Percentiles rank a stretch among this genome's conserved stretches.
phyloP scores from a whole-genome alignment of 2,797 vertebrate genomes.

The Sphaeramia orbicularis region DNA sequence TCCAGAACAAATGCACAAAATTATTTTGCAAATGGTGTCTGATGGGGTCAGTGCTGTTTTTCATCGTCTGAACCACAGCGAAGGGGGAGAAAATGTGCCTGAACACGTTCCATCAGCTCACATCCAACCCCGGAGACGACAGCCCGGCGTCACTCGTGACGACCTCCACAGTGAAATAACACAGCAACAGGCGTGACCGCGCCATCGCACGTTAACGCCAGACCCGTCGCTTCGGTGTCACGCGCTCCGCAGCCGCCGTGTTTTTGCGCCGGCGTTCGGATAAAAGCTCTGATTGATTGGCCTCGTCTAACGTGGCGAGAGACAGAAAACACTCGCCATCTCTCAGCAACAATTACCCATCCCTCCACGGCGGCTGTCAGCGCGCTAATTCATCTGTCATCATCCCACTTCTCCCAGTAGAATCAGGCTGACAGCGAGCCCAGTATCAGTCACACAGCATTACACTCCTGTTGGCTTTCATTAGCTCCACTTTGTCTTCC shows the following conservation, averaged over 20 bases:
- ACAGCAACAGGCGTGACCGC: slow-evolving; percentile 50
- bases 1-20: slow-evolving; percentile 3
- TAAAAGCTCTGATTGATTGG: slow-evolving; percentile 73
- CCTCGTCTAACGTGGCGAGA: slow-evolving; percentile 50
- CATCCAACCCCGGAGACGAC: neutral
- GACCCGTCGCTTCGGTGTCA: slow-evolving; percentile 5
- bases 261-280: slow-evolving; percentile 5
- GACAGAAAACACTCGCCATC: slow-evolving; percentile 68
- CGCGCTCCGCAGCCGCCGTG: neutral
- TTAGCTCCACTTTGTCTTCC: slow-evolving; percentile 67
- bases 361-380: slow-evolving; percentile 64
- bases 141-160: slow-evolving; percentile 29
- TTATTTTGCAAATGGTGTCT: slow-evolving; percentile 13
- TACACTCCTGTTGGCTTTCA: slow-evolving; percentile 68
- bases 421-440: slow-evolving; percentile 68
- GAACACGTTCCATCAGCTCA: slow-evolving; percentile 13
- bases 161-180: slow-evolving; percentile 28
- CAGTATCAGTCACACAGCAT: slow-evolving; percentile 77
- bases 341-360: slow-evolving; percentile 72
- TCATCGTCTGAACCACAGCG: neutral
- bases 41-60: slow-evolving; percentile 24
- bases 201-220: slow-evolving; percentile 23
- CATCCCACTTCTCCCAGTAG: slow-evolving; percentile 72
- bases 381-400: slow-evolving; percentile 78
- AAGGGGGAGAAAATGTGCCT: slow-evolving; percentile 1